Conservation (phyloP, 2,113 vertebrate species). For the Ellobius talpinus region DNA sequence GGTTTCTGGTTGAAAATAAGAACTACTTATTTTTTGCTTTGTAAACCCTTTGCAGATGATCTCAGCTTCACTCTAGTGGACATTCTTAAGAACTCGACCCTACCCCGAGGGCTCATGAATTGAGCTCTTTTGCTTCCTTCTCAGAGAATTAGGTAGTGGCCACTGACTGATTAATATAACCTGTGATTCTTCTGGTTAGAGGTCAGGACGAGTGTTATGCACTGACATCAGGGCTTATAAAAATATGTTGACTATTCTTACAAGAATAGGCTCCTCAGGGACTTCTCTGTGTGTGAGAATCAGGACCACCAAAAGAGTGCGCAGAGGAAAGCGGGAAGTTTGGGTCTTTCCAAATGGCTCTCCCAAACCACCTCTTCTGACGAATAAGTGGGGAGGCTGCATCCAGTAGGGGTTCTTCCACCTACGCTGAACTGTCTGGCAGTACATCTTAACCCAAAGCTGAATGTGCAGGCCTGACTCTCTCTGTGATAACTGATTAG, state of each 20-base stretch:
- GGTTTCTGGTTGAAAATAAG: constrained; percentile 45
- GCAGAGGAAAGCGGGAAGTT: neutral
- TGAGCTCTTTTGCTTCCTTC: constrained; percentile 44
- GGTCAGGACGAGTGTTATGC: neutral
- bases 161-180: neutral
- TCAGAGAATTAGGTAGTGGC: neutral
- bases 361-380: neutral
- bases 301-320: neutral
- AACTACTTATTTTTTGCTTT: constrained; percentile 32
- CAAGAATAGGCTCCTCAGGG: too few relatives aligned
- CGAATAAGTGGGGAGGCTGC: neutral
- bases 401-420: neutral
- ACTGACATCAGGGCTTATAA: neutral
- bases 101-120: constrained; percentile 5
- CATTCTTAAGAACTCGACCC: constrained; percentile 7
- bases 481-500: neutral
- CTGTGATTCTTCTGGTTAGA: neutral
- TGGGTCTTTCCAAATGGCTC: neutral
- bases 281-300: neutral
- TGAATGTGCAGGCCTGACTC: neutral
- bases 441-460: neutral
- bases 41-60: neutral
- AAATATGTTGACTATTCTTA: neutral
- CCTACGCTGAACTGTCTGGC: neutral
- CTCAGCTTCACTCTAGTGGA: constrained; percentile 18